Conservation (phyloP, 2,797 vertebrate species). For the Megaceryle alcyon region DNA sequence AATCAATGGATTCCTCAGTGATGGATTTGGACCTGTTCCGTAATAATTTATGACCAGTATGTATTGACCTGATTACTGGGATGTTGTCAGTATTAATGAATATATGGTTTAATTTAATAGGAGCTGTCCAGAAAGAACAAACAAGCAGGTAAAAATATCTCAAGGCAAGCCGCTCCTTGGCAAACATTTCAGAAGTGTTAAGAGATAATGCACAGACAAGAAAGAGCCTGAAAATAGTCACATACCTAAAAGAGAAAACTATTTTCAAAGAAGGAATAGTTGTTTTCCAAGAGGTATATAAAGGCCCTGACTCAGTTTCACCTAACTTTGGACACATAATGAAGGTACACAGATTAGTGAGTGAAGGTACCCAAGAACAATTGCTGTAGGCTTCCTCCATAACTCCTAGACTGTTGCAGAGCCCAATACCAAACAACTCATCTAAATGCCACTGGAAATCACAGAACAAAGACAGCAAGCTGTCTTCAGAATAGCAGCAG, state of each 20-base stretch:
- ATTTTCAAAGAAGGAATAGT: not conserved
- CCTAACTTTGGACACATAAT: not conserved
- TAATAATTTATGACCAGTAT: slow-evolving; percentile 57
- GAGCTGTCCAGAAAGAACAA: slow-evolving; percentile 37
- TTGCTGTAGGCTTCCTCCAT: not conserved
- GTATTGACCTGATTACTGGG: slow-evolving; percentile 39
- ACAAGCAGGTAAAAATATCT: slow-evolving; percentile 30
- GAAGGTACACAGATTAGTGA: not conserved
- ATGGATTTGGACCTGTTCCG: slow-evolving; percentile 43
- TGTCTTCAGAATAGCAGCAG: not conserved
- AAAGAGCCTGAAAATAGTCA: not conserved
- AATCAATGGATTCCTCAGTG: slow-evolving; percentile 57
- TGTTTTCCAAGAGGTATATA: not conserved
- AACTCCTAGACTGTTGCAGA: not conserved
- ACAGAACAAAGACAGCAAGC: not conserved
- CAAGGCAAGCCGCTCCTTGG: not conserved
- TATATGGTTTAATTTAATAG: slow-evolving; percentile 46
- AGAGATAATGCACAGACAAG: not conserved
- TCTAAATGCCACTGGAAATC: not conserved
- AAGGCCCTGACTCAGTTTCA: not conserved
- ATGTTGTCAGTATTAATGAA: slow-evolving; percentile 35
- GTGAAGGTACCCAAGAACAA: not conserved
- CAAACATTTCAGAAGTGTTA: not conserved
- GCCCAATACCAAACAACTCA: not conserved
- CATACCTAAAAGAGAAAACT: accelerated